phyloP scores from a whole-genome alignment of 2,888 invertebrate genomes.

The Helicoverpa assulta region DNA sequence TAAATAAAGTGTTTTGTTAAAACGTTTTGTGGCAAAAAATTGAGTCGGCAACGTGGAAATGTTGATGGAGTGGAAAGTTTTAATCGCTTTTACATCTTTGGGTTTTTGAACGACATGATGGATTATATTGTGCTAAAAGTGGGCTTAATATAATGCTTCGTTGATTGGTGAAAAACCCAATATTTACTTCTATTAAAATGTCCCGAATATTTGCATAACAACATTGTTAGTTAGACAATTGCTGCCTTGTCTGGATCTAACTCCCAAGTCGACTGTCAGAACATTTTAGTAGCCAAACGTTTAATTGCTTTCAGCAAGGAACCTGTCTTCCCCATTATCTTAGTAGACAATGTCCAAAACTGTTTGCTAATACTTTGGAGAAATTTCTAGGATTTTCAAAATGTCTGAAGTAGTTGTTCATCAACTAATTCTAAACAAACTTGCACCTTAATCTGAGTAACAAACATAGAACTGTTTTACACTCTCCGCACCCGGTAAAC shows the following conservation, averaged over 20 bases:
- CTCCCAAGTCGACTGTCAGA: no score
- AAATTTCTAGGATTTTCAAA: not conserved
- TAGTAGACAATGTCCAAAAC: not conserved
- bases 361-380: not conserved
- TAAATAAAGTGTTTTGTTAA: conserved; percentile 64
- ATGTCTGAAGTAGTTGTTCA: conserved; percentile 14
- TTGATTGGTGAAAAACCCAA: not conserved
- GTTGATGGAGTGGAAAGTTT: conserved; percentile 42
- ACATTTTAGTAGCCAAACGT: no score
- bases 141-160: not conserved
- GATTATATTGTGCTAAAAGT: conserved; percentile 14
- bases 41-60: conserved; percentile 25
- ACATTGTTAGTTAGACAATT: not conserved
- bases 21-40: conserved; percentile 43
- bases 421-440: conserved; percentile 17
- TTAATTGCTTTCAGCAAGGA: no score
- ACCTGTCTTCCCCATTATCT: not conserved
- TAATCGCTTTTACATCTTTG: conserved; percentile 34
- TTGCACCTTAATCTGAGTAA: conserved; percentile 1
- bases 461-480: conserved; percentile 27
- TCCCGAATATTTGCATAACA: not conserved
- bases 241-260: not conserved
- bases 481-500: conserved; percentile 27
- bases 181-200: not conserved
- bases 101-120: conserved; percentile 17